Conservation (phyloP, 2,797 vertebrate species). For the Bucorvus abyssinicus region DNA sequence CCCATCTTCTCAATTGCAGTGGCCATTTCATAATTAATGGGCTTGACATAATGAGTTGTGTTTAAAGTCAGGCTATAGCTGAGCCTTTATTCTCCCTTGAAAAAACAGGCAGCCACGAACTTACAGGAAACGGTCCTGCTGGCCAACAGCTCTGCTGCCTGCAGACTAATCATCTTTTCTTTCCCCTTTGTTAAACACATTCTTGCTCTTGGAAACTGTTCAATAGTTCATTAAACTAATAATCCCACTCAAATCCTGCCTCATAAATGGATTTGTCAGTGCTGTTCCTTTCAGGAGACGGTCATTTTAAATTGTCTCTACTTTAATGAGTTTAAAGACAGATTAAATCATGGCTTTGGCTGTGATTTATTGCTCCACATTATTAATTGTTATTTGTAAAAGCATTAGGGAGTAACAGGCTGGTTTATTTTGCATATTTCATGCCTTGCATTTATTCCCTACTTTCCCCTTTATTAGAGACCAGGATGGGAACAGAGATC, state of each 20-base stretch:
- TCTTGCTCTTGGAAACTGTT: constrained; percentile 28
- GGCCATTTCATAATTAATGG: not conserved
- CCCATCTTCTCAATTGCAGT: constrained; percentile 25
- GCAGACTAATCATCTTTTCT: constrained; percentile 18
- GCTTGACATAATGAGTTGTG: not conserved
- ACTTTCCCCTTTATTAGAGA: not conserved
- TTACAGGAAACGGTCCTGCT: not conserved
- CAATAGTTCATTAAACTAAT: constrained; percentile 11
- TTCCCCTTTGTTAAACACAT: constrained; percentile 19
- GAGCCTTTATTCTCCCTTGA: not conserved
- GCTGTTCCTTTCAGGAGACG: not conserved
- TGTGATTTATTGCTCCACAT: not conserved
- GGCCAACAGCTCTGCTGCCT: constrained; percentile 23
- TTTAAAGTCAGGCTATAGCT: not conserved
- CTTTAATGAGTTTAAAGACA: constrained; percentile 1
- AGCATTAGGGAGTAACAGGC: not conserved
- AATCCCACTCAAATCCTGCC: constrained; percentile 37
- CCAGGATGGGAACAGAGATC: not conserved
- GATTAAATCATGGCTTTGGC: not conserved
- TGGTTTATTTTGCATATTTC: not conserved
- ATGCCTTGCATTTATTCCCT: not conserved
- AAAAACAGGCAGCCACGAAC: not conserved
- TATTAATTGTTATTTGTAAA: not conserved
- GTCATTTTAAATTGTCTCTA: not conserved
- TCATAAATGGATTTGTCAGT: not conserved